Percentiles rank a stretch among this genome's conserved stretches.
These are phyloP conservation scores for Saccopteryx bilineata DNA, from an alignment of 2,113 vertebrate genomes.

Conservation along the genomic window DNA sequence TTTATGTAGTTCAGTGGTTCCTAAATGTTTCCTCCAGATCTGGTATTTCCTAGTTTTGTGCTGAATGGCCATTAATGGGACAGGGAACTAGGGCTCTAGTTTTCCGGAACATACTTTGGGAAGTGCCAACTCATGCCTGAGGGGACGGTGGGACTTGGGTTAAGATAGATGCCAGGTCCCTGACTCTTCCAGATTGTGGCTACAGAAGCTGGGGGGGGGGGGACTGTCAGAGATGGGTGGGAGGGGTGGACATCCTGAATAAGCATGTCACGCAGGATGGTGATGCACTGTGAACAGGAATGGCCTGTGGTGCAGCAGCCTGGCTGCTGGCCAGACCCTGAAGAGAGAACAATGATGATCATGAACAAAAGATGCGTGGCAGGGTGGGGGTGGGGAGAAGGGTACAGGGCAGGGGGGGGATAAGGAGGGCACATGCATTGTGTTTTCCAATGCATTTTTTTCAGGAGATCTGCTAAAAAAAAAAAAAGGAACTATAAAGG, in stretches of 20 bases:
- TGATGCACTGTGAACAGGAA: not conserved
- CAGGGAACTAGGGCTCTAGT: not conserved
- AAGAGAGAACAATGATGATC: not conserved
- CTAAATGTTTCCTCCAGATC: not conserved
- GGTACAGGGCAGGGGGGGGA: not conserved
- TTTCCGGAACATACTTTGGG: not conserved
- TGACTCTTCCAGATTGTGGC: not conserved
- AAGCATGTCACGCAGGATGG: not conserved
- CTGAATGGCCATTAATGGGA: not conserved
- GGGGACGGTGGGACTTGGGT: not conserved
- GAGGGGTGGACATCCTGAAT: not conserved
- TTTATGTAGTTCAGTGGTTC: not conserved
- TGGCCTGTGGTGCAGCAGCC: not conserved
- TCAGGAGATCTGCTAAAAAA: not conserved
- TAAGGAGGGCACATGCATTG: not conserved
- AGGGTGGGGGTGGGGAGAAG: not conserved
- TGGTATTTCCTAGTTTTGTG: not conserved
- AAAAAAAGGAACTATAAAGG: not conserved
- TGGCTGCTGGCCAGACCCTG: not conserved
- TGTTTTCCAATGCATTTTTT: slow-evolving; percentile 36
- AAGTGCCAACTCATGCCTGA: not conserved
- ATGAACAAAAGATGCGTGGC: not conserved
- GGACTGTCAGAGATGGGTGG: not conserved
- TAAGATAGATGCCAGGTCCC: not conserved
- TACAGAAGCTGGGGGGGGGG: accelerated